Evolutionary conservation across 2,888 invertebrate species (phyloP).

Genomic region (Thera obeliscata): DNA sequence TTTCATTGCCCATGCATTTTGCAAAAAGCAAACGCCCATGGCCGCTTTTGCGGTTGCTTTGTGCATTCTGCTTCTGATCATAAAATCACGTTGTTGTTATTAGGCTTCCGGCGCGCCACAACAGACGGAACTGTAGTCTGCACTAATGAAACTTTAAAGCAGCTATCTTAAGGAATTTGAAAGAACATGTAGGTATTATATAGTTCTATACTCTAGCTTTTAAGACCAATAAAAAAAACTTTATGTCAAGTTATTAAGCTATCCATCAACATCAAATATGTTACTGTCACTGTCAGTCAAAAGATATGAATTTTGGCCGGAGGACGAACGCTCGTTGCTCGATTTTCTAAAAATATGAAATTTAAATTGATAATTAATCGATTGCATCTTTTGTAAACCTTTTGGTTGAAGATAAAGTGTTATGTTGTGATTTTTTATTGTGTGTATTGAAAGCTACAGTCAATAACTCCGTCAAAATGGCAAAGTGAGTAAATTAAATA

Average conservation of each 20-base stretch:
- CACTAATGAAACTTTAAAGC: too few species aligned
- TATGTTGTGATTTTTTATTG: conserved; percentile 52
- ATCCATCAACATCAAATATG: too few species aligned
- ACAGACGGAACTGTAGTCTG: too few species aligned
- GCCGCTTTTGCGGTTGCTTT: too few species aligned
- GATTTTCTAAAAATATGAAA: conserved; percentile 31
- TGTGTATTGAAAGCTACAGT: conserved; percentile 37
- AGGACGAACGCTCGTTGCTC: conserved; percentile 6
- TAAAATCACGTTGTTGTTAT: too few species aligned
- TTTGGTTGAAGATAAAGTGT: conserved; percentile 28
- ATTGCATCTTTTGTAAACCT: conserved; percentile 4
- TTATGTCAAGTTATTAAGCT: background rate
- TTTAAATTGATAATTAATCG: conserved; percentile 18
- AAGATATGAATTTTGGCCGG: background rate
- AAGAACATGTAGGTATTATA: too few species aligned
- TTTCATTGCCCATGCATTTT: conserved; percentile 16
- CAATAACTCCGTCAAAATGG: conserved; percentile 61
- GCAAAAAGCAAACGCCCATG: conserved; percentile 1
- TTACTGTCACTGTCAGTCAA: background rate
- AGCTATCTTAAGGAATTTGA: too few species aligned
- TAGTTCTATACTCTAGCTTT: too few species aligned
- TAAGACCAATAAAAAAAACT: background rate
- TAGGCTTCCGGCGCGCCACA: too few species aligned
- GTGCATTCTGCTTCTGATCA: too few species aligned
- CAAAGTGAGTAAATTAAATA: conserved; percentile 67